Conservation (phyloP, 2,888 invertebrate species). For the Diplazon laetatorius region DNA sequence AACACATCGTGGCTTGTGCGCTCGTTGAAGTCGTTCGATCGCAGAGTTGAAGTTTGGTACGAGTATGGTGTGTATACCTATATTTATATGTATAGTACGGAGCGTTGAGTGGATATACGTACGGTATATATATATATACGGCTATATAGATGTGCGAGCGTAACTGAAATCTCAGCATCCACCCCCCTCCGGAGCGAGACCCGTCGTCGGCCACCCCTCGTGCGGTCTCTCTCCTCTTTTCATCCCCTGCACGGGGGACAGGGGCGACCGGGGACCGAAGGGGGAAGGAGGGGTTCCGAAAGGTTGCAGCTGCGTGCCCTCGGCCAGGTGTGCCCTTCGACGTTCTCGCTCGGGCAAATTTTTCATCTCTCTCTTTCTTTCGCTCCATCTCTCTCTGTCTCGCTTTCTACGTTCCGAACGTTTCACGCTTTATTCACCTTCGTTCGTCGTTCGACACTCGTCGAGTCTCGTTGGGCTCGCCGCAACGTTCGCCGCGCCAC, state of each 20-base stretch:
- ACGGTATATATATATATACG: neutral
- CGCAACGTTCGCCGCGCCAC: conserved; percentile 73
- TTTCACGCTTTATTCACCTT: conserved; percentile 31
- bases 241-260: conserved; percentile 74
- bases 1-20: conserved; percentile 71
- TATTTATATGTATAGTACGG: neutral
- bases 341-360: conserved; percentile 55
- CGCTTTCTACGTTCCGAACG: conserved; percentile 43
- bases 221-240: conserved; percentile 75
- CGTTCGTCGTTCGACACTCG: conserved; percentile 23
- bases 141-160: conserved; percentile 63
- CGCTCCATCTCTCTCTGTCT: conserved; percentile 42
- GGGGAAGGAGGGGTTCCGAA: conserved; percentile 71
- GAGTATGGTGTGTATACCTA: conserved; percentile 27
- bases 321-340: conserved; percentile 79
- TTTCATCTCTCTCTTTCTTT: conserved; percentile 43
- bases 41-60: conserved; percentile 55
- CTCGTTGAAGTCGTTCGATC: conserved; percentile 74
- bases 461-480: conserved; percentile 44
- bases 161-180: conserved; percentile 82
- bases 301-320: conserved; percentile 78
- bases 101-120: conserved; percentile 28
- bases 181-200: conserved; percentile 67
- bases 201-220: conserved; percentile 72
- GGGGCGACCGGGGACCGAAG: conserved; percentile 63